Evolutionary conservation across 1,140 invertebrate species (phyloP), one percentile per base, ranked within the genome.

Genomic region (Battus philenor): DNA sequence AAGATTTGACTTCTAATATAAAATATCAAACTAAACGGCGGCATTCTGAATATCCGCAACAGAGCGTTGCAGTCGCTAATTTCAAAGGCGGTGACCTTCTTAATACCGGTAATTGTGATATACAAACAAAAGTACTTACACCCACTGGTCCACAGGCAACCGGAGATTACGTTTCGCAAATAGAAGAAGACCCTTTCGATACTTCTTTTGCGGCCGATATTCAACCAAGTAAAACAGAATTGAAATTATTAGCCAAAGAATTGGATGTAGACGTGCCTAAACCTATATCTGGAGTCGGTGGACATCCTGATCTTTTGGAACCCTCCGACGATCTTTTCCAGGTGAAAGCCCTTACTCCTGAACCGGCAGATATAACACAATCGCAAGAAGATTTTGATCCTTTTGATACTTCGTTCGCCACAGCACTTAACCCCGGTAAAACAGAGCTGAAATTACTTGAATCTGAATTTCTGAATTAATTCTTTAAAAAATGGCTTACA

Each of bases 331-430:
- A 91, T 50, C 87, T 90, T 46, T 89, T 91, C 39, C 88, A 91
- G 47, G 86, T 88, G 2, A 91, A 92, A 68, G 89, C 91, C 47
- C 65, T 93, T 8, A 92, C 91, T 1, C 92, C 92, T 0, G 88
- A 88, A 15, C 77, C 74, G 4, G 59, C 79, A 87, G 39, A 86
- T 78, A 51, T 66, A 73, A 11, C 52, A 60, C 52, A 48, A 33
- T 68, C 80, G 8, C 63, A 82, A 32, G 74, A 86, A 53, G 84
- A 89, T 33, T 82, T 87, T 10, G 93, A 95, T 87, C 93, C 93
- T 0, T 95, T 95, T 72, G 93, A 95, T 61, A 95, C 93, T 1
- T 94, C 92, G 1, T 91, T 92, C 52, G 92, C 92, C 0, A 87
- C 82, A 34, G 92, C 93, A 64, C 89, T 95, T 18, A 79, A 90